phyloP scores from a whole-genome alignment of 2,888 invertebrate genomes.

The Coleophora deauratella region DNA sequence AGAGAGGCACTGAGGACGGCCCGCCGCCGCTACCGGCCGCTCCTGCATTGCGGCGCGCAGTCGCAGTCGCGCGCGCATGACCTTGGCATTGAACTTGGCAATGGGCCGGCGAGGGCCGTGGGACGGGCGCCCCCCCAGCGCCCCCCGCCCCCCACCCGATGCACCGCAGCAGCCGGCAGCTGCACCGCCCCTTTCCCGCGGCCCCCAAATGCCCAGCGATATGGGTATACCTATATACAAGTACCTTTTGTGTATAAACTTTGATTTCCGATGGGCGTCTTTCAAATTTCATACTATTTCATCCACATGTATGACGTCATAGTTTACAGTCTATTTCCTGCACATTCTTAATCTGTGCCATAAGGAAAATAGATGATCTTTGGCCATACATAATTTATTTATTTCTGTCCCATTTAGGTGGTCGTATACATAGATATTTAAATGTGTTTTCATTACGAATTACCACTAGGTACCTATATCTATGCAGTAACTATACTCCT shows the following conservation, averaged over 20 bases:
- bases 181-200: slow-evolving; percentile 58
- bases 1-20: slow-evolving; percentile 60
- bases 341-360: too few species aligned
- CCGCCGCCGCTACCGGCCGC: slow-evolving; percentile 53
- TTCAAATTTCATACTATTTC: not conserved
- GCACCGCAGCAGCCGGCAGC: slow-evolving; percentile 45
- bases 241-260: slow-evolving; percentile 30
- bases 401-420: too few species aligned
- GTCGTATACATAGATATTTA: too few species aligned
- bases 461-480: too few species aligned
- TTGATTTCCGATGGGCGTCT: slow-evolving; percentile 15
- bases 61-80: slow-evolving; percentile 78
- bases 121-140: slow-evolving; percentile 23
- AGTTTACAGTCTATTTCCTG: too few species aligned
- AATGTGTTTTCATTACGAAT: too few species aligned
- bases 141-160: slow-evolving; percentile 35
- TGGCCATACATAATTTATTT: too few species aligned
- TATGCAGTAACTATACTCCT: too few species aligned
- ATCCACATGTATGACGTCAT: too few species aligned
- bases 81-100: slow-evolving; percentile 90
- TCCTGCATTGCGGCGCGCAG: slow-evolving; percentile 81
- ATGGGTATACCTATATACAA: slow-evolving; percentile 21
- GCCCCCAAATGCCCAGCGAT: slow-evolving; percentile 29
- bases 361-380: too few species aligned
- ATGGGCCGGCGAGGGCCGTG: slow-evolving; percentile 59